These are phyloP conservation scores for Pseudopodoces humilis DNA, from an alignment of 2,113 vertebrate genomes.

Conservation along the genomic window DNA sequence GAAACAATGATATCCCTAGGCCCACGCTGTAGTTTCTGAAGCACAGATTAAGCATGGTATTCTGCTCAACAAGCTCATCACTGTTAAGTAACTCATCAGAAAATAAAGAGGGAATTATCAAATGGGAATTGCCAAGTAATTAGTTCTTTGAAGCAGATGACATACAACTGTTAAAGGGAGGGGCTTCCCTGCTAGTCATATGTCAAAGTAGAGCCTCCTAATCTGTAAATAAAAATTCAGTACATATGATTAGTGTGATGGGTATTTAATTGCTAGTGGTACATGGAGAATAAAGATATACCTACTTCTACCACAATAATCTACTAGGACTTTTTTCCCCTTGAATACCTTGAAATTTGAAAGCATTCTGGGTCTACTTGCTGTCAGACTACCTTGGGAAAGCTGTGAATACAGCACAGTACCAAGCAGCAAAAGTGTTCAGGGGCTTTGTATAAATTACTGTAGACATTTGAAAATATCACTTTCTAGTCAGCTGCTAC, in stretches of 20 bases:
- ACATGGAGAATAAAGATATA: background rate
- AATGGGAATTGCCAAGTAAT: slow-evolving; percentile 83
- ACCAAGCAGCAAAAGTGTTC: background rate
- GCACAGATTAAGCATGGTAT: slow-evolving; percentile 63
- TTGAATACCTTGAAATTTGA: background rate
- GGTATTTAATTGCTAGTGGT: background rate
- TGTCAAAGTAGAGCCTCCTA: slow-evolving; percentile 68
- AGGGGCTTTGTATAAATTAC: background rate
- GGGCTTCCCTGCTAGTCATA: slow-evolving; percentile 72
- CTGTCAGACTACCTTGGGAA: background rate
- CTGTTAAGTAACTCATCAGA: slow-evolving; percentile 83
- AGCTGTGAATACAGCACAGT: background rate
- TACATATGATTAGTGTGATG: slow-evolving; percentile 34
- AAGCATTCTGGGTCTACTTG: background rate
- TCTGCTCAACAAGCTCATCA: slow-evolving; percentile 75
- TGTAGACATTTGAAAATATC: background rate
- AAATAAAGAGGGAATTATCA: slow-evolving; percentile 83
- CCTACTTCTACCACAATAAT: background rate
- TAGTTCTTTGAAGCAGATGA: slow-evolving; percentile 81
- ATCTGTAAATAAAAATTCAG: slow-evolving; percentile 78
- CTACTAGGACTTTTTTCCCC: background rate
- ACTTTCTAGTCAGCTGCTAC: background rate
- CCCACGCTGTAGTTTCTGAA: slow-evolving; percentile 49
- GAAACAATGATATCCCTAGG: slow-evolving; percentile 56
- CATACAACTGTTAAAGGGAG: slow-evolving; percentile 75